Evolutionary conservation across 2,888 invertebrate species (phyloP), one percentile per base, ranked within the genome.

Genomic region (Ophonus ardosiacus): DNA sequence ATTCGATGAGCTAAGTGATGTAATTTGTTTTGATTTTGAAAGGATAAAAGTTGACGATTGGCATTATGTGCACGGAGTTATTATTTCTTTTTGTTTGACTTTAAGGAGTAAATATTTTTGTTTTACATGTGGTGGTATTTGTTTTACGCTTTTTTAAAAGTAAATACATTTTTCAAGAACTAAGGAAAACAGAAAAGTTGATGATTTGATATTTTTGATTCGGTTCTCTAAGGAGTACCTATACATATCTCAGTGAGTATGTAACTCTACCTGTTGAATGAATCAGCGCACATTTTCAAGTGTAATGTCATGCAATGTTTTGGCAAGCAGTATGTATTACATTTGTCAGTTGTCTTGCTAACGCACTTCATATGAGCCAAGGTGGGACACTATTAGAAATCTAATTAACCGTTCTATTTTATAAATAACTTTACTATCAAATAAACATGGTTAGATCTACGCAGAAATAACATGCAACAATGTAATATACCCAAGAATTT

Each of bases 231-330:
- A 6, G 5, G 5, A 31, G 5, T n/a, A n/a, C n/a, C n/a, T n/a
- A n/a, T n/a, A n/a, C 5, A 31, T 31, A 31, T 5, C 31, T 31
- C 6, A 51, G 43, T 51, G 43, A 0, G 43, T 4, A 51, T 51
- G 43, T 51, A 51, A 51, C 43, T 74, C 71, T 74, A 74, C 71
- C 71, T 74, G 71, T 74, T 51, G 71, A 74, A 43, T 74, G 71
- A 74, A 40, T 74, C 43, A 74, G 17, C 17, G 18, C 43, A 15
- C 43, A 74, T 74, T 74, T 74, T 74, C 71, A 74, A 74, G 43
- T 43, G 71, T 74, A 68, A 68, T 68, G 68, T 38, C 31, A 31
- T 68, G 68, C 31, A 68, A 68, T 68, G 68, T 68, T 68, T 68
- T 68, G 68, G 68, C 68, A 68, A 68, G 68, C n/a, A 15, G 24